Conservation (phyloP, 2,113 vertebrate genomes). For the Colaptes auratus region DNA sequence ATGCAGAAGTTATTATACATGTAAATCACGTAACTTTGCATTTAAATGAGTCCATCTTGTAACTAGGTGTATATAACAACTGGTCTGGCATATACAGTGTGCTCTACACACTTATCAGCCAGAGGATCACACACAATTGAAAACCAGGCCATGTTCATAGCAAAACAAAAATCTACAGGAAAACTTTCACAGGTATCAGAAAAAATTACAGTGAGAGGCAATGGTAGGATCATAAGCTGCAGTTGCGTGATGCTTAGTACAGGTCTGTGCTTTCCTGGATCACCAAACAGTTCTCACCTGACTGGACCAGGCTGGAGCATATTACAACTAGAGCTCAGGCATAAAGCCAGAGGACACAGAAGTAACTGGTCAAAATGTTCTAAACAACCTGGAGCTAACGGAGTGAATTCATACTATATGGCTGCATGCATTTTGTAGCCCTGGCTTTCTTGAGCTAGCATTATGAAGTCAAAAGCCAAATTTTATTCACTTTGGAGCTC, state of each 20-base stretch:
- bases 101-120: background rate
- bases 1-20: background rate
- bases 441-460: background rate
- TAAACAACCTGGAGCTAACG: background rate
- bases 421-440: background rate
- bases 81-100: background rate
- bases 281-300: background rate
- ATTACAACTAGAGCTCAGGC: background rate
- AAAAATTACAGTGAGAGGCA: background rate
- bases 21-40: conserved; percentile 26
- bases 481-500: background rate
- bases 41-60: background rate
- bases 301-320: background rate
- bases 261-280: background rate
- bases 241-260: accelerated
- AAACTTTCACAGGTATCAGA: background rate
- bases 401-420: background rate
- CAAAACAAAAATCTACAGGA: background rate
- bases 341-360: background rate
- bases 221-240: background rate
- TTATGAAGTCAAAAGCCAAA: background rate
- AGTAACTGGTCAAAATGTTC: background rate
- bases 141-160: background rate
- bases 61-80: background rate
- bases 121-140: background rate